A percentile compares a stretch with the other conserved stretches of the same genome.
These are phyloP conservation scores for Dicranocentrus wangi DNA, from an alignment of 2,888 invertebrate genomes.

Conservation along the genomic window DNA sequence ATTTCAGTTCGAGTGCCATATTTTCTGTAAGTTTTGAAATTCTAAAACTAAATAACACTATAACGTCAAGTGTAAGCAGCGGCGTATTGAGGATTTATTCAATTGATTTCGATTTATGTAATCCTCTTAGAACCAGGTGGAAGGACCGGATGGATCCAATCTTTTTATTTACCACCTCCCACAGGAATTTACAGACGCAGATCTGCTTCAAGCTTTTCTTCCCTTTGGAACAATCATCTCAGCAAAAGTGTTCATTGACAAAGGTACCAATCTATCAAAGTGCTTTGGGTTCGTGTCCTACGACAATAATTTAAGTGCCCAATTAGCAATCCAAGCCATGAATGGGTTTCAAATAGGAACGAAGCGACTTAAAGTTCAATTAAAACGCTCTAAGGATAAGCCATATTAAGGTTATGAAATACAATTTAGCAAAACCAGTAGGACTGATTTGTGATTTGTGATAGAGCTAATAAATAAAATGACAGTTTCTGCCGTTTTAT, in stretches of 20 bases:
- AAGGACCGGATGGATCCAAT: slow-evolving; percentile 98
- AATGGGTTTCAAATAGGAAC: slow-evolving; percentile 98
- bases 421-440: no score
- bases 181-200: slow-evolving; percentile 98
- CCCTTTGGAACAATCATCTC: slow-evolving; percentile 99
- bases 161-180: slow-evolving; percentile 99
- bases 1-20: not conserved
- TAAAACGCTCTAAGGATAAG: slow-evolving; percentile 91
- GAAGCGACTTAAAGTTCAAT: slow-evolving; percentile 97
- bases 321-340: slow-evolving; percentile 96
- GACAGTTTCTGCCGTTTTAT: no score
- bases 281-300: slow-evolving; percentile 98
- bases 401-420: slow-evolving; percentile 71
- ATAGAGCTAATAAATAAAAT: no score
- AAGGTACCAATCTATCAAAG: slow-evolving; percentile 99
- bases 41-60: no score
- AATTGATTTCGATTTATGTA: no score
- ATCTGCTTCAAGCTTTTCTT: slow-evolving; percentile 96
- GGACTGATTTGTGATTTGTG: no score
- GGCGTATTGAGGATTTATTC: no score
- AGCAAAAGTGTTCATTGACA: slow-evolving; percentile 99
- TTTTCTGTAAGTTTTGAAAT: slow-evolving; percentile 23
- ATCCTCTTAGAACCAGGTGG: no score
- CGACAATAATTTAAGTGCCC: slow-evolving; percentile 93
- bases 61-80: no score